Base-by-base conservation (phyloP, 2,113 vertebrate species). In the Stegastes partitus region DNA sequence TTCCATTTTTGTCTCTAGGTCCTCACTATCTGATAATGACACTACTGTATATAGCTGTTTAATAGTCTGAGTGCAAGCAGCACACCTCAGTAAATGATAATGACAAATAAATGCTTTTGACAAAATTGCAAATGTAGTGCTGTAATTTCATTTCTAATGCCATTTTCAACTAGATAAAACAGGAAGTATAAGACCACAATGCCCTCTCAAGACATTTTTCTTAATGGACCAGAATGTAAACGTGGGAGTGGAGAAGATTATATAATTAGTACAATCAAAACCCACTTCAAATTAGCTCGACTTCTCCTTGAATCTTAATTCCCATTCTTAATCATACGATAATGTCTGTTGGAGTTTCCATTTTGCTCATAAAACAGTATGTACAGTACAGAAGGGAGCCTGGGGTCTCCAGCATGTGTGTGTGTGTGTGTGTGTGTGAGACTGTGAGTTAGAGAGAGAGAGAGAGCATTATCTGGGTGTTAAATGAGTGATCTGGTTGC, bases 251-350 rank as follows among this genome's bases (percentile, higher is more conserved):
- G 25, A 67, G 57, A 74, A 79, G 31, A 91, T 86, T 81, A 74
- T 74, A 66, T 69, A 89, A 91, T 91, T 90, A 89, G 71, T 34
- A 77, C 65, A 79, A 85, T 84, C 75, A 88, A 82, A 91, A 81
- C 49, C 75, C 67, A 73, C 62, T 89, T 86, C 34, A 90, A 87
- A 90, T 88, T 74, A 85, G 53, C 69, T n/a, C 4, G 21, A 79
- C 83, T 62, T 84, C 66, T 71, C 57, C 57, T 77, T 83, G 54
- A 78, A 82, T 90, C 68, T 85, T 83, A 74, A 87, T 79, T 83
- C 67, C 76, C 59, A 67, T 66, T 81, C 76, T 81, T 84, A 87
- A 87, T 81, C 67, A 79, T 85, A 68, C 77, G 72, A 88, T 88
- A 79, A 91, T 79, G 65, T 86, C 58, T 80, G 64, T 77, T 67